Base-by-base conservation (phyloP, 2,113 vertebrate species). In the Dolichallabes microphthalmus region DNA sequence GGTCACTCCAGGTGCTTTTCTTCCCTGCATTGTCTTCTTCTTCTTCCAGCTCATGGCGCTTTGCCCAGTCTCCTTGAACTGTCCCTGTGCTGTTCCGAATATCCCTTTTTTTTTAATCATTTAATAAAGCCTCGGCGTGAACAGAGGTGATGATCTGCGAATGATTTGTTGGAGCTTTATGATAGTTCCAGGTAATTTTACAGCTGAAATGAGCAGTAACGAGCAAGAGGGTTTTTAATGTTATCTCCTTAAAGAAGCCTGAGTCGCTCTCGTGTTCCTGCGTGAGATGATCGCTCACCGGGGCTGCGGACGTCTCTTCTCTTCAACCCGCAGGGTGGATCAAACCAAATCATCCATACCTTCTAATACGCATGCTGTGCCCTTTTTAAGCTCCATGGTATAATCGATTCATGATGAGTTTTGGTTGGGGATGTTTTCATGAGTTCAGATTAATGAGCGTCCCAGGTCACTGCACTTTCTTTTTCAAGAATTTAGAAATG, bases 1-100 rank as follows among this genome's bases (percentile, higher is more conserved):
- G 88, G 75, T 88, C 85, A 75, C 53, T 63, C 82, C 68, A 64
- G 85, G 81, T 66, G 66, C 53, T 76, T 82, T 45, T 84, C 71
- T 58, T 20, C 78, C 32, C 75, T 66, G 63, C 73, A 57, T 57
- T 15, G 19, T 19, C 50, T 0, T 17, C 64, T 58, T 68, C 63
- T 58, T 2, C 57, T 88, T 80, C 64, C 57, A 83, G 81, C 81
- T 86, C 55, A 32, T 30, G 35, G 77, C 83, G 27, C 60, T 85
- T 64, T n/a, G 53, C 61, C 80, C 45, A 3, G 45, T 83, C 86
- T 87, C 88, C 86, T 90, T 88, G 82, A 86, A 35, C 71, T 77
- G 74, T 45, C 57, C 76, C 86, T 88, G 82, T 53, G 30, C 73
- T 80, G 79, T 85, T 79, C 60, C 61, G 57, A 66, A 58, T 73